phyloP scores from a whole-genome alignment of 2,797 vertebrate genomes.

The Lophius americanus region DNA sequence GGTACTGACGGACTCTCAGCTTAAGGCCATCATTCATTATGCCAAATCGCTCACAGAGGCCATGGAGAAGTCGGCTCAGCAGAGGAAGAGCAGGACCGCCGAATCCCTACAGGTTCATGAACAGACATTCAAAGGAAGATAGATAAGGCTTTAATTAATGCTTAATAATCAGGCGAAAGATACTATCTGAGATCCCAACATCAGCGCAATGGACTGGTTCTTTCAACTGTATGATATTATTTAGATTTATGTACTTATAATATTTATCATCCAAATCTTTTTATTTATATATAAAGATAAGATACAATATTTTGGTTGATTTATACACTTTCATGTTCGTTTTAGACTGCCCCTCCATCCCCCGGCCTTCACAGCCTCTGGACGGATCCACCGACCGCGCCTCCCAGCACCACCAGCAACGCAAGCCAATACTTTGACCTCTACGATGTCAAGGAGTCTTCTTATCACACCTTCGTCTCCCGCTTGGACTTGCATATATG shows the following conservation, averaged over 20 bases:
- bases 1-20: conserved; percentile 97
- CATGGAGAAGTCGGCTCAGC: conserved; percentile 95
- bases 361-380: conserved; percentile 88
- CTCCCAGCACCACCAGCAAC: conserved; percentile 79
- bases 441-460: conserved; percentile 95
- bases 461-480: conserved; percentile 96
- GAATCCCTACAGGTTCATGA: conserved; percentile 87
- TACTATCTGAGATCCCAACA: no score
- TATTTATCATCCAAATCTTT: no score
- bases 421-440: conserved; percentile 92
- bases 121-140: no score
- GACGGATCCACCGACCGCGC: conserved; percentile 83
- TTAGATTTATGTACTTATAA: no score
- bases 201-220: no score
- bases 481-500: conserved; percentile 96
- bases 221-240: no score
- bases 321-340: conserved; percentile 9
- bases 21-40: conserved; percentile 97
- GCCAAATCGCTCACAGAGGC: conserved; percentile 96
- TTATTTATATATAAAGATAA: background rate
- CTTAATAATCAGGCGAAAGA: no score
- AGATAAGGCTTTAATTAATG: no score
- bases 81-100: conserved; percentile 92
- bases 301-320: background rate
- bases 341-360: conserved; percentile 87